Evolutionary conservation across 2,113 vertebrate species (phyloP), one percentile per base, ranked within the genome.

Genomic region (Sinocyclocheilus anshuiensis): DNA sequence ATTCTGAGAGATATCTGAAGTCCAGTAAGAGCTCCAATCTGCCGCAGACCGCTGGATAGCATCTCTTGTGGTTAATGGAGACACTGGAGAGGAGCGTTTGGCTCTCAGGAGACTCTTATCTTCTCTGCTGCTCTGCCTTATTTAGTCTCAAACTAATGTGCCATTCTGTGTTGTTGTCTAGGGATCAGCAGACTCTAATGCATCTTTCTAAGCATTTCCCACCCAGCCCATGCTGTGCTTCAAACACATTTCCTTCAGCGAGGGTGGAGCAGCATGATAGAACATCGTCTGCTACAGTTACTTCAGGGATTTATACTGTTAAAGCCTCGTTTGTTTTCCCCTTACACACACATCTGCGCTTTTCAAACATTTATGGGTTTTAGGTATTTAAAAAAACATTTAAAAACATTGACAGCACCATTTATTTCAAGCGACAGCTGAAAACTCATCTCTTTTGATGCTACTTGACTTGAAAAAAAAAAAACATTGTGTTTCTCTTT

Each of bases 71-170:
- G 57, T 55, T 71, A 65, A 85, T 71, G 55, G 36, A 85, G 42
- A 79, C 57, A 6, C 63, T 4, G 9, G 36, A 57, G 74, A 83
- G 65, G 12, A 77, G 26, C 15, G 76, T 72, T 15, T 11, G 26
- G 42, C 78, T 77, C 57, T 69, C 59, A 57, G 9, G 63, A 48
- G 77, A 63, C 36, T 45, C 13, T 65, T 16, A 45, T 72, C 42
- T 81, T 65, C 79, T 83, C 55, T 24, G 4, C 63, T 20, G n/a
- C 72, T 67, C 71, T 16, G 63, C 24, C 69, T 65, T 82, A 77
- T 82, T 81, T 50, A 57, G 83, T 63, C 59, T 79, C n/a, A 82
- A 75, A 72, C 77, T 20, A 69, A 87, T 81, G 69, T 48, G 45
- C 45, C 67, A 11, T 26, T 76, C 77, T 59, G 78, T 33, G 45